These are phyloP conservation scores for Schizopygopsis pylzovi DNA, from an alignment of 2,797 vertebrate genomes.

Conservation along the genomic window DNA sequence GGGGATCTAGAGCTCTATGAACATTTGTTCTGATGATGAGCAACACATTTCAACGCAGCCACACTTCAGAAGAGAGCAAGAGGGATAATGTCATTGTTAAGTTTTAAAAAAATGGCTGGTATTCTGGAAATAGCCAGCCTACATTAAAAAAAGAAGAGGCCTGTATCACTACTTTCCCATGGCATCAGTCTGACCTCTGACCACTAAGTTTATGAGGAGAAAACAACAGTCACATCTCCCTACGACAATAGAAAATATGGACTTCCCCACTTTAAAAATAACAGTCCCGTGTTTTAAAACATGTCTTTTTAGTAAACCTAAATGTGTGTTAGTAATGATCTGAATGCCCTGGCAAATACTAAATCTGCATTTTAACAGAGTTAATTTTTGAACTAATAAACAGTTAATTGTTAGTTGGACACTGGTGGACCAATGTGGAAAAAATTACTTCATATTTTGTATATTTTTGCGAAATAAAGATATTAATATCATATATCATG, in stretches of 20 bases:
- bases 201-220: constrained; percentile 70
- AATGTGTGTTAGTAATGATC: neutral
- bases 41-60: constrained; percentile 42
- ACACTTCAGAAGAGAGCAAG: constrained; percentile 55
- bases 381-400: neutral
- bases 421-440: neutral
- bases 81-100: constrained; percentile 71
- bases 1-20: constrained; percentile 65
- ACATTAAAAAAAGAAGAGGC: constrained; percentile 59
- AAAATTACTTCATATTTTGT: neutral
- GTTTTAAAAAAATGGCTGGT: constrained; percentile 65
- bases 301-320: neutral
- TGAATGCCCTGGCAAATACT: neutral
- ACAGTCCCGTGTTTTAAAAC: constrained; percentile 1
- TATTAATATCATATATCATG: neutral
- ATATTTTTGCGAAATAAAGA: neutral
- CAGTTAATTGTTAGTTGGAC: neutral
- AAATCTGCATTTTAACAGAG: neutral
- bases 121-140: constrained; percentile 76
- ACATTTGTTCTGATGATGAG: neutral
- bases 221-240: constrained; percentile 49
- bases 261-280: constrained; percentile 29
- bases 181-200: constrained; percentile 75
- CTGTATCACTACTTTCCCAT: constrained; percentile 75
- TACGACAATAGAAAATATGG: constrained; percentile 40